A percentile compares a stretch with the other conserved stretches of the same genome.
Evolutionary conservation across 2,797 vertebrate species (phyloP).

Genomic region (Danio aesculapii): DNA sequence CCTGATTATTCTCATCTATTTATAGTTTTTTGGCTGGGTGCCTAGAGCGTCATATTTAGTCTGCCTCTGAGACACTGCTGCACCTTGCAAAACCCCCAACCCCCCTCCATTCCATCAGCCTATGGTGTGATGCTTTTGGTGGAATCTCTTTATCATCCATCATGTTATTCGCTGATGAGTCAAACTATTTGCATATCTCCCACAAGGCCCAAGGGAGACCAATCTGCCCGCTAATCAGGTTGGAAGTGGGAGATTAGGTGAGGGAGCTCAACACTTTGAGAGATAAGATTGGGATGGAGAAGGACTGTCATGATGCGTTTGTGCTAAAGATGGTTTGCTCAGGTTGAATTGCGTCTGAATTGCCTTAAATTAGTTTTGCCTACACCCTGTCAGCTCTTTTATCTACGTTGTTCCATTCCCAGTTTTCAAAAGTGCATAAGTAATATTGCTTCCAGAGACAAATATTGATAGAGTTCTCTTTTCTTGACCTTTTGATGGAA

Average conservation of each 20-base stretch:
- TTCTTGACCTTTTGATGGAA: background rate
- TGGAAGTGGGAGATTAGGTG: conserved; percentile 57
- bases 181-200: conserved; percentile 52
- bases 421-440: background rate
- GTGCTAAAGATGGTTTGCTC: background rate
- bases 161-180: conserved; percentile 56
- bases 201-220: conserved; percentile 25
- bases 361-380: conserved; percentile 12
- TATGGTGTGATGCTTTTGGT: conserved; percentile 42
- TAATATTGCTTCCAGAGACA: background rate
- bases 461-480: background rate
- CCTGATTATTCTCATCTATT: conserved; percentile 62
- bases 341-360: background rate
- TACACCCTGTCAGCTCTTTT: background rate
- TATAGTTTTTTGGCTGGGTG: conserved; percentile 61
- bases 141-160: conserved; percentile 56
- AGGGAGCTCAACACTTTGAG: conserved; percentile 25
- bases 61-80: conserved; percentile 44
- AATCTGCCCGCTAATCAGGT: conserved; percentile 54
- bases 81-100: background rate
- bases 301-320: conserved; percentile 52
- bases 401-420: background rate
- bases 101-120: conserved; percentile 22
- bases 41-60: conserved; percentile 63
- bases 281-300: conserved; percentile 54